Conservation (phyloP, 2,797 vertebrate genomes). For the Fratercula arctica region DNA sequence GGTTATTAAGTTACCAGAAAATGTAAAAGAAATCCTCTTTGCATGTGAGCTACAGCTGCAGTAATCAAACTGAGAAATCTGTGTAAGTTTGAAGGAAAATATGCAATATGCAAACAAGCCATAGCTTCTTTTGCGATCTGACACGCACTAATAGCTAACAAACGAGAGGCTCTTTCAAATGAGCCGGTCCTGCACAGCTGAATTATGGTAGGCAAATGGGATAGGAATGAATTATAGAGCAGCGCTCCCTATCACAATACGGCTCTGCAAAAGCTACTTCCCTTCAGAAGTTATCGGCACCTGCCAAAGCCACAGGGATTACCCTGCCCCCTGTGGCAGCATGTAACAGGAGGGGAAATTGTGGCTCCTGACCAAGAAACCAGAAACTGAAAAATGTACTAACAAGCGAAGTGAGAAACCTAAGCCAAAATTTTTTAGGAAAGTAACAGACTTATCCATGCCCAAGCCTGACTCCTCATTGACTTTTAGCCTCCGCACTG, state of each 20-base stretch:
- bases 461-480: neutral
- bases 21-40: neutral
- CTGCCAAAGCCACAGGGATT: slow-evolving; percentile 45
- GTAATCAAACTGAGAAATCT: neutral
- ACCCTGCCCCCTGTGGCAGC: neutral
- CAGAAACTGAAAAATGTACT: slow-evolving; percentile 40
- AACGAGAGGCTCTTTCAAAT: slow-evolving; percentile 36
- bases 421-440: slow-evolving; percentile 50
- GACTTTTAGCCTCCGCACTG: neutral
- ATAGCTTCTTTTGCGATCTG: neutral
- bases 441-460: slow-evolving; percentile 33
- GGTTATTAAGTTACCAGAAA: neutral
- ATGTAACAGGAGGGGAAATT: neutral
- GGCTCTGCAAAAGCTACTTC: slow-evolving; percentile 19
- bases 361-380: slow-evolving; percentile 20
- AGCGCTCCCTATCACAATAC: neutral
- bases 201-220: slow-evolving; percentile 41
- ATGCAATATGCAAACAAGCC: slow-evolving; percentile 1
- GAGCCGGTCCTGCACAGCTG: slow-evolving; percentile 19
- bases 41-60: neutral
- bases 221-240: slow-evolving; percentile 29
- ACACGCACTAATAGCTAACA: slow-evolving; percentile 49
- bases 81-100: neutral
- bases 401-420: slow-evolving; percentile 42
- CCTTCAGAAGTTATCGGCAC: slow-evolving; percentile 20